These are phyloP conservation scores for Maccullochella peelii DNA, from an alignment of 2,113 vertebrate species.

Conservation along the genomic window DNA sequence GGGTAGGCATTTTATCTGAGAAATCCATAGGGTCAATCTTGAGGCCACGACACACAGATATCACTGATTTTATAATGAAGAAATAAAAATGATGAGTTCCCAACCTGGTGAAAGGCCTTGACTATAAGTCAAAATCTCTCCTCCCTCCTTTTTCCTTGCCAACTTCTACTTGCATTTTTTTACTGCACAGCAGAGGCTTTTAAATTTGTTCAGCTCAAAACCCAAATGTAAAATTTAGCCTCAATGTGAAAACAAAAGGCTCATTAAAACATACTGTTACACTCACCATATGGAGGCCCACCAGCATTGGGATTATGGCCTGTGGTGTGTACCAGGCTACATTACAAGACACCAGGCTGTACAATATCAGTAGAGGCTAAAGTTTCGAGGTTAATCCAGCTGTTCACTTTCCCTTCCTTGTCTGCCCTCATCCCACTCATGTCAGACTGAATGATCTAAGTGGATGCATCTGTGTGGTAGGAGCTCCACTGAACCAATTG, in stretches of 20 bases:
- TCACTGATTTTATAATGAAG: constrained; percentile 69
- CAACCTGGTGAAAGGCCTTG: constrained; percentile 50
- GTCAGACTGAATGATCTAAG: constrained; percentile 65
- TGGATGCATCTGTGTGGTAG: constrained; percentile 57
- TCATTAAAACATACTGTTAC: constrained; percentile 52
- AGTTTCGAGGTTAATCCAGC: constrained; percentile 53
- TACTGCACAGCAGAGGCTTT: constrained; percentile 38
- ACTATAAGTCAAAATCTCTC: constrained; percentile 53
- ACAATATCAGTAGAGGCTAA: constrained; percentile 26
- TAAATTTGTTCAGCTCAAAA: constrained; percentile 51
- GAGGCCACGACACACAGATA: constrained; percentile 52
- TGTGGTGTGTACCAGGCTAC: constrained; percentile 19
- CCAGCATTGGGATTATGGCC: constrained; percentile 22
- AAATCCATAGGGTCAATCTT: constrained; percentile 70
- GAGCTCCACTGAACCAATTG: constrained; percentile 44
- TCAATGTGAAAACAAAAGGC: constrained; percentile 46
- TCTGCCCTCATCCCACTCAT: constrained; percentile 66
- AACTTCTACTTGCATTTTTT: constrained; percentile 46
- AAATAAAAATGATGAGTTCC: constrained; percentile 77
- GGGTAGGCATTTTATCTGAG: constrained; percentile 61
- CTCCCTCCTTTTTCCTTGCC: constrained; percentile 19
- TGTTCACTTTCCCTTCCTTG: constrained; percentile 55
- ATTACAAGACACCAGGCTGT: constrained; percentile 18
- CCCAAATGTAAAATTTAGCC: constrained; percentile 38
- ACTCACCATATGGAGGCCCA: constrained; percentile 41